These are phyloP conservation scores for Odontophorus gujanensis DNA, from an alignment of 2,113 vertebrate species.

Conservation along the genomic window DNA sequence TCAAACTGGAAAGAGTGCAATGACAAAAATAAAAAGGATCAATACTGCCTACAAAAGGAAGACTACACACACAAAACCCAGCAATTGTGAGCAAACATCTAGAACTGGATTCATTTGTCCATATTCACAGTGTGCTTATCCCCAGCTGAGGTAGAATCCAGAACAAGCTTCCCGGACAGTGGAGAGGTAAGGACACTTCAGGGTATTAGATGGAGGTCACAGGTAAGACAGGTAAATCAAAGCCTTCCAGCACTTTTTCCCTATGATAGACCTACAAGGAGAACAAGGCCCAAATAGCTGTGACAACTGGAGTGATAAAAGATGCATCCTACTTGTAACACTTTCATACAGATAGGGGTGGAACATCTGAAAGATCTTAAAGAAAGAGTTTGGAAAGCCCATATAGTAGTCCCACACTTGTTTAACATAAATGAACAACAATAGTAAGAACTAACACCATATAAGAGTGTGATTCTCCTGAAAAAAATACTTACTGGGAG, in stretches of 20 bases:
- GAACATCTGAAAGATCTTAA: not conserved
- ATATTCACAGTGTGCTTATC: not conserved
- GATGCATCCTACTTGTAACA: not conserved
- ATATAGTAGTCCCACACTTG: not conserved
- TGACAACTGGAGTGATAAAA: not conserved
- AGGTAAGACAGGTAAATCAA: not conserved
- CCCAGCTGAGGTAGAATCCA: not conserved
- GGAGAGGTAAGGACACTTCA: not conserved
- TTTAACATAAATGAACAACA: accelerated
- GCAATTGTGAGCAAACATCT: not conserved
- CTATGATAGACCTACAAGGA: not conserved
- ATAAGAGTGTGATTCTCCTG: not conserved
- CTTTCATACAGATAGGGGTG: not conserved
- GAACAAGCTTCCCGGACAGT: not conserved
- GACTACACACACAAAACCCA: not conserved
- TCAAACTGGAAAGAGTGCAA: not conserved
- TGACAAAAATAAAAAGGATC: not conserved
- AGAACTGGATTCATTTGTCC: not conserved
- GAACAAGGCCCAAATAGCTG: not conserved
- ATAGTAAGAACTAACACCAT: not conserved
- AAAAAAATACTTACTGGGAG: not conserved
- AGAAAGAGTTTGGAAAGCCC: not conserved
- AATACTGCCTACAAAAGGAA: not conserved
- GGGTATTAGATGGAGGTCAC: not conserved
- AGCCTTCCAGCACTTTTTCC: not conserved